These are phyloP conservation scores for Onychostoma macrolepis DNA, from an alignment of 2,113 vertebrate genomes.

Conservation along the genomic window DNA sequence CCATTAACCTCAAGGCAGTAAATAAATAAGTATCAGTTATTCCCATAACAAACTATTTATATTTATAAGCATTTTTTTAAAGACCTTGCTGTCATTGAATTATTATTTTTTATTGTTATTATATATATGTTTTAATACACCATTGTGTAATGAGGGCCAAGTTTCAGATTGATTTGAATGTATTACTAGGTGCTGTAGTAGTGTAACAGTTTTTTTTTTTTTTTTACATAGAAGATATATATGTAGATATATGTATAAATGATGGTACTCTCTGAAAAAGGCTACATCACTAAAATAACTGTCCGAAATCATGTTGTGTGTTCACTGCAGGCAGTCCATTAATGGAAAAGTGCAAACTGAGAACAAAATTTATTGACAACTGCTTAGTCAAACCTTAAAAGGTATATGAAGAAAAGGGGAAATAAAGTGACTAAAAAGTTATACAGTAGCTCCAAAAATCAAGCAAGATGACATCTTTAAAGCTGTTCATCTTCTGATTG, in stretches of 20 bases:
- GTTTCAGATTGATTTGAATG: not conserved
- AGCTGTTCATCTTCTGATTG: not conserved
- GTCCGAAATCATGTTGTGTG: not conserved
- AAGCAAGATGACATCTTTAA: not conserved
- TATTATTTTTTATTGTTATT: not conserved
- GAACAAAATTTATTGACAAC: not conserved
- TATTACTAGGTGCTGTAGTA: not conserved
- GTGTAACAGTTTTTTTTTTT: not conserved
- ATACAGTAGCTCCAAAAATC: not conserved
- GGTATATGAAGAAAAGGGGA: not conserved
- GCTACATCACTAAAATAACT: not conserved
- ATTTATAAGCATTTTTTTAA: not conserved
- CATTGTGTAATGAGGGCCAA: not conserved
- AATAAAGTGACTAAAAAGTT: not conserved
- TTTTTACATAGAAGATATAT: not conserved
- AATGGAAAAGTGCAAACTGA: not conserved
- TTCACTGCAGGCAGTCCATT: not conserved
- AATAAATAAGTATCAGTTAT: conserved; percentile 12
- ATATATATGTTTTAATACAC: not conserved
- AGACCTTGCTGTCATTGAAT: not conserved
- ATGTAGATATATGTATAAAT: not conserved
- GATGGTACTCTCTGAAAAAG: not conserved
- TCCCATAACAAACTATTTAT: not conserved
- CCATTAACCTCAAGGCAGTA: conserved; percentile 42
- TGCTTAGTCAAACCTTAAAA: not conserved